These are phyloP conservation scores for Folsomia manolachei DNA, from an alignment of 2,888 invertebrate species.

Conservation along the genomic window DNA sequence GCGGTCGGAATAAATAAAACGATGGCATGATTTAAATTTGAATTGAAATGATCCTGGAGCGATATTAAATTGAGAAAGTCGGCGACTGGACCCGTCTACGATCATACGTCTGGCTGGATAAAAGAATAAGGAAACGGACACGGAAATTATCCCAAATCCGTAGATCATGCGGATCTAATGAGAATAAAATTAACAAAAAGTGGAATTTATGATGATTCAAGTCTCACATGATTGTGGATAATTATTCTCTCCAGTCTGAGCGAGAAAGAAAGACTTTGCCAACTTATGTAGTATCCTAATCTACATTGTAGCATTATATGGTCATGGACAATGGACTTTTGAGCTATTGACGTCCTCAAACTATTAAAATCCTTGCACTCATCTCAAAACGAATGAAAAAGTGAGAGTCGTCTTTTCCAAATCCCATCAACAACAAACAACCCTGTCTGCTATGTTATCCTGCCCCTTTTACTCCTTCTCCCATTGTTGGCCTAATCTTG, in stretches of 20 bases:
- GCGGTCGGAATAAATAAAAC: no score
- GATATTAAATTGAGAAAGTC: neutral
- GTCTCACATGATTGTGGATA: constrained; percentile 50
- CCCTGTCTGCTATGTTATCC: neutral
- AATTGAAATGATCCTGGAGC: neutral
- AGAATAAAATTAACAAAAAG: constrained; percentile 44
- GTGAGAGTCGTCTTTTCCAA: neutral
- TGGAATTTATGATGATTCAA: constrained; percentile 49
- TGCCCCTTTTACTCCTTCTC: no score
- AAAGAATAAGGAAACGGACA: constrained; percentile 1
- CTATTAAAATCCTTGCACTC: no score
- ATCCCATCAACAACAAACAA: neutral
- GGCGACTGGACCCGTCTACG: neutral
- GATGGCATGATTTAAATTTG: no score
- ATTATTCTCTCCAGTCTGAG: constrained; percentile 25
- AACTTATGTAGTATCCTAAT: no score
- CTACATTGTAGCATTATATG: neutral
- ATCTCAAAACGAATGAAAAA: neutral
- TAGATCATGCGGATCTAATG: constrained; percentile 51
- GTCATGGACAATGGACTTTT: neutral
- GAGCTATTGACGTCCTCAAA: neutral
- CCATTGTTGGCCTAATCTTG: neutral
- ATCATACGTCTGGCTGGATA: neutral
- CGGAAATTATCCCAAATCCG: constrained; percentile 42
- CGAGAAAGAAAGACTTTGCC: neutral